Evolutionary conservation across 2,888 invertebrate species (phyloP), one percentile per base, ranked within the genome.

Genomic region (Ectemnius lituratus): DNA sequence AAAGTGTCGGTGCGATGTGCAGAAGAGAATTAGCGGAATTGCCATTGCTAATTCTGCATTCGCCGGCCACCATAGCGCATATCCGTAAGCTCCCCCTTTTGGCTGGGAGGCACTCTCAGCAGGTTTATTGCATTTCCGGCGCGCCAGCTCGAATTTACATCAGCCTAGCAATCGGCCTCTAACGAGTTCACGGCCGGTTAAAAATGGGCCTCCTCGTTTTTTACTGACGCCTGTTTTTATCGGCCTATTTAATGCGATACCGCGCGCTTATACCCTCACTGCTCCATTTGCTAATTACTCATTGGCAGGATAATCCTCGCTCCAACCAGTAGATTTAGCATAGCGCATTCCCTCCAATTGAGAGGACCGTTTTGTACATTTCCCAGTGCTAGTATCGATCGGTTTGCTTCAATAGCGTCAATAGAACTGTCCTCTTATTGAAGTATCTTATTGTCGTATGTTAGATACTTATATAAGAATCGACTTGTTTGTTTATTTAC

Each of bases 41-140:
- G 56, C 61, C 8, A 64, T 56, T 73, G 61, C 72, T 72, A 71
- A 75, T 75, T 67, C 62, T 64, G 62, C 73, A 73, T 73, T 65
- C n/a, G 8, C 62, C 70, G 59, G 62, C 58, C 37, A 37, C 37
- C 8, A 37, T 37, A 11, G 73, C 73, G 63, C 64, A 69, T 60
- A 56, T 56, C 61, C 63, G 46, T 46, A 28, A 46, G 63, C 64
- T 73, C 37, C 28, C 56, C 64, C 23, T 23, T 68, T 63, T 59
- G 16, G 20, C 63, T 52, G 49, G 45, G 69, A 23, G 67, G 62
- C 27, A 69, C 56, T 67, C 20, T 37, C 37, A 37, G 45, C 46
- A 71, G 58, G 57, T 71, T 45, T 69, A 64, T 73, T 61, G 69
- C 28, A 56, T 64, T 61, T 65, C 60, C 57, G 20, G 16, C 60